Base-by-base conservation (phyloP, 2,888 invertebrate genomes). In the Allolobophora icterica region DNA sequence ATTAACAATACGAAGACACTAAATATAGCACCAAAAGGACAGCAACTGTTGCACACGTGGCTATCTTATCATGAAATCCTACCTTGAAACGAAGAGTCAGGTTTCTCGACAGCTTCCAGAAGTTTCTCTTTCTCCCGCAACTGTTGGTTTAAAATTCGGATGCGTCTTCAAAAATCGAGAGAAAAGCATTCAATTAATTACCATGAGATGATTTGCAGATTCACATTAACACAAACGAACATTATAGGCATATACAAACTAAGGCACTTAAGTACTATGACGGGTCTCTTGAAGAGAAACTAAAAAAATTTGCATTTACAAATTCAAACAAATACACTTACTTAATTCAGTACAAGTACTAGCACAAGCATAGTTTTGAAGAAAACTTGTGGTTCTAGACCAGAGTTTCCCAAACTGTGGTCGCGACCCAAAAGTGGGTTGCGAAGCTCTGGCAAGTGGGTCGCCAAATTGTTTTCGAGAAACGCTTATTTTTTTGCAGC, bases 31-130 rank as follows among this genome's bases (percentile, higher is more conserved):
- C 4, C 30, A n/a, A n/a, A 11, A 71, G 3, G 17, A n/a, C 30
- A 71, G n/a, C n/a, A 71, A n/a, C 30, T 71, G n/a, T 11, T 17
- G 71, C 17, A 52, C 52, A 52, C 24, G 24, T 24, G 24, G 24
- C 5, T 24, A 52, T 24, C 52, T 8, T 52, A 71, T n/a, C n/a
- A 30, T 24, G 34, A 30, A 87, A 87, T 35, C 87, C 87, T 87
- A 87, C 87, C 87, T 87, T 87, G 87, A 87, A 87, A 87, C n/a
- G 87, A 87, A 87, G 87, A 35, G 21, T 87, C 87, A 1, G 87
- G 87, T 34, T 87, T 87, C 15, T 13, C 38, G 8, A 38, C 87
- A 34, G 87, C 87, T 24, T 87, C 87, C 35, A 87, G 87, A 34
- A 35, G 87, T 33, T 35, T 87, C 35, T 87, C 87, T 87, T 87